A percentile compares a stretch with the other conserved stretches of the same genome.
These are phyloP conservation scores for Rhincodon typus DNA, from an alignment of 2,797 vertebrate species.

Conservation along the genomic window DNA sequence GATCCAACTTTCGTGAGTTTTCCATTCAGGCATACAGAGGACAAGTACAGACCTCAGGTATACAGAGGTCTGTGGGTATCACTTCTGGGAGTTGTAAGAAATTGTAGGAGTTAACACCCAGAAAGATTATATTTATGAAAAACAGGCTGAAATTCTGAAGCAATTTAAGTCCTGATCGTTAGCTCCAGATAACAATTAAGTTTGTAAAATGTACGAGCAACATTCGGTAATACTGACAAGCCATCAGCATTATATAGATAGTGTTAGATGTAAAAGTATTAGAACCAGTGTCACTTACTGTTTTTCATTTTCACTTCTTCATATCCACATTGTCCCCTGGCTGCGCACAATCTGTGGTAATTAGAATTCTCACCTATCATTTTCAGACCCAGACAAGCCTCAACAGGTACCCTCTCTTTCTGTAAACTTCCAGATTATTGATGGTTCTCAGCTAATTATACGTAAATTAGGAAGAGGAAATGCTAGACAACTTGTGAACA, in stretches of 20 bases:
- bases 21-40: background rate
- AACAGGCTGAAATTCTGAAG: background rate
- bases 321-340: slow-evolving; percentile 22
- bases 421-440: slow-evolving; percentile 43
- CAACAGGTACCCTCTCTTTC: slow-evolving; percentile 46
- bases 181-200: slow-evolving; percentile 1
- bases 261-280: slow-evolving; percentile 31
- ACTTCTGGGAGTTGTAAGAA: background rate
- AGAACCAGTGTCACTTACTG: slow-evolving; percentile 39
- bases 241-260: background rate
- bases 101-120: background rate
- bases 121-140: background rate
- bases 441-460: slow-evolving; percentile 47
- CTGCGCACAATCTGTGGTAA: slow-evolving; percentile 42
- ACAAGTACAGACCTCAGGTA: too few relatives aligned
- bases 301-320: slow-evolving; percentile 37
- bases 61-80: background rate
- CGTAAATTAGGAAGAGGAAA: slow-evolving; percentile 42
- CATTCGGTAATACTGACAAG: background rate
- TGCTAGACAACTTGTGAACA: background rate
- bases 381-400: slow-evolving; percentile 44
- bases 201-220: background rate
- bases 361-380: slow-evolving; percentile 43
- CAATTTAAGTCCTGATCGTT: background rate
- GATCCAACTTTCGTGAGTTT: background rate